phyloP scores from a whole-genome alignment of 1,140 invertebrate genomes.

The Penaeus indicus region DNA sequence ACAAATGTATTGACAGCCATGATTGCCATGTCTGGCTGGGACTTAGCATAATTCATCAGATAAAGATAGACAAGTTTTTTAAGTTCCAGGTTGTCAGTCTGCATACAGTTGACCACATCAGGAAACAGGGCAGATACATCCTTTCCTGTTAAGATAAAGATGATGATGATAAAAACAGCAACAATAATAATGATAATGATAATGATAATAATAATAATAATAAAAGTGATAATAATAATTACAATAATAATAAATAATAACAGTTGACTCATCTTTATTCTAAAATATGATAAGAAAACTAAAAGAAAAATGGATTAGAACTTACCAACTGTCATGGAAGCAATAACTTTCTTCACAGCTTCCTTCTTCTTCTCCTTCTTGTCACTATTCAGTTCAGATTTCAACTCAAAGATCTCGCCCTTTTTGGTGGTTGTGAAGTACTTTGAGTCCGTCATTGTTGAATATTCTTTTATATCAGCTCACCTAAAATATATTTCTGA shows the following conservation, averaged over 20 bases:
- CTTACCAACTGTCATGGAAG: slow-evolving; percentile 98
- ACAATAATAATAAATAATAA: not conserved
- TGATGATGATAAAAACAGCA: slow-evolving; percentile 44
- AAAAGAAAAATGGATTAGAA: not conserved
- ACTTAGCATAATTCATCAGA: slow-evolving; percentile 99
- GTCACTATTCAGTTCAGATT: slow-evolving; percentile 99
- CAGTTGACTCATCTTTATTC: not conserved
- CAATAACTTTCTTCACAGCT: slow-evolving; percentile 99
- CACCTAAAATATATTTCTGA: too few species aligned
- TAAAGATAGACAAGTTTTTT: slow-evolving; percentile 99
- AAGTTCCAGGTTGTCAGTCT: slow-evolving; percentile 99
- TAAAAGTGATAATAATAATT: too few species aligned
- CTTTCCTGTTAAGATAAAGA: slow-evolving; percentile 72
- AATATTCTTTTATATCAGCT: too few species aligned
- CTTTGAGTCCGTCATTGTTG: slow-evolving; percentile 97
- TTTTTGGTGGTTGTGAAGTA: slow-evolving; percentile 99
- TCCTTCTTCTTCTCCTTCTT: slow-evolving; percentile 99
- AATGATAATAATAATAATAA: too few species aligned
- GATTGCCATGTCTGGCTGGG: slow-evolving; percentile 99
- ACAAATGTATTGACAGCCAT: slow-evolving; percentile 99
- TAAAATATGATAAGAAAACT: not conserved
- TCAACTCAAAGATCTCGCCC: slow-evolving; percentile 98
- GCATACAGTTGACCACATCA: slow-evolving; percentile 99
- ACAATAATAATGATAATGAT: not conserved
- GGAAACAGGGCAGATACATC: slow-evolving; percentile 97